These are phyloP conservation scores for Pomatorhinus ruficollis DNA, from an alignment of 2,113 vertebrate genomes.

Conservation along the genomic window DNA sequence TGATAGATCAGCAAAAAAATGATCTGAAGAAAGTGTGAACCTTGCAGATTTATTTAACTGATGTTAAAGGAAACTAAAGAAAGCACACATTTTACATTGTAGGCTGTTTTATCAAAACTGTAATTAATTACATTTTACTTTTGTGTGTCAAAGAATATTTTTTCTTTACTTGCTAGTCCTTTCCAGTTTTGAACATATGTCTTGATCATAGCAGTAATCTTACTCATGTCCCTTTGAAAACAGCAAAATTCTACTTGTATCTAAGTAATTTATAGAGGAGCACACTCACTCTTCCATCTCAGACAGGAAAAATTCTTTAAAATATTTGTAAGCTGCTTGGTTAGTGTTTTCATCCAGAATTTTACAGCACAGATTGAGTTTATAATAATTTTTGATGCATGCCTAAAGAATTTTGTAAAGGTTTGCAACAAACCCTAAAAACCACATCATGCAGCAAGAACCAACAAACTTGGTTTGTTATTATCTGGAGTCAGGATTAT, in stretches of 20 bases:
- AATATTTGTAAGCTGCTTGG: neutral
- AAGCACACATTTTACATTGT: neutral
- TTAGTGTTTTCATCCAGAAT: neutral
- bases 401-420: neutral
- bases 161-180: neutral
- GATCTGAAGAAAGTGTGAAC: neutral
- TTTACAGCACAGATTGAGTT: neutral
- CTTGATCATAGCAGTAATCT: neutral
- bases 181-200: neutral
- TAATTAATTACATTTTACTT: conserved; percentile 28
- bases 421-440: neutral
- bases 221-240: neutral
- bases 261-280: neutral
- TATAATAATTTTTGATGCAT: neutral
- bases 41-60: conserved; percentile 33
- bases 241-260: neutral
- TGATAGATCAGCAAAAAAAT: conserved; percentile 39
- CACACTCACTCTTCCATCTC: neutral
- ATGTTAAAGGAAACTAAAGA: conserved; percentile 35
- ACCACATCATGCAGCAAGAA: neutral
- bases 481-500: neutral
- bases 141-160: neutral
- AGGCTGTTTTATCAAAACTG: neutral
- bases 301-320: neutral
- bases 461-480: neutral